Evolutionary conservation across 2,888 invertebrate genomes (phyloP).

Genomic region (Pecten maximus): DNA sequence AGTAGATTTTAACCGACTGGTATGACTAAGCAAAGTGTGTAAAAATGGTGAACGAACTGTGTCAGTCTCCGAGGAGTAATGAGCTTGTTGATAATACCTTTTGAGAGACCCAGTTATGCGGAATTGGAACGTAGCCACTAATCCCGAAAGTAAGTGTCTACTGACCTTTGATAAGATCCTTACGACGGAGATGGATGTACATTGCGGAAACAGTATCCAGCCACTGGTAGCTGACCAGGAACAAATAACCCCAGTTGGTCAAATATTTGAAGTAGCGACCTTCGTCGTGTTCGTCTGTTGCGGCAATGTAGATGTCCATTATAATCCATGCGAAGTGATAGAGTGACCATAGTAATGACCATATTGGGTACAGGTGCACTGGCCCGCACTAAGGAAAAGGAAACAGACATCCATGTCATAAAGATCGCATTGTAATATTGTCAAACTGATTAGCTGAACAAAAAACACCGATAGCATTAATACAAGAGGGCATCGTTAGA

Average conservation of each 20-base stretch:
- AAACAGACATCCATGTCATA: no score
- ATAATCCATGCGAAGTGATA: slow-evolving; percentile 54
- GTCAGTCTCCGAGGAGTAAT: not conserved
- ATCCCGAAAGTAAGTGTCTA: not conserved
- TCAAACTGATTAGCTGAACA: no score
- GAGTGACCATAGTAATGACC: slow-evolving; percentile 57
- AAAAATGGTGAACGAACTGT: not conserved
- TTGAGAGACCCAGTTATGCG: not conserved
- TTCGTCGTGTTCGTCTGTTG: slow-evolving; percentile 11
- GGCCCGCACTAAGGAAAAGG: slow-evolving; percentile 53
- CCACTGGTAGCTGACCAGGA: slow-evolving; percentile 44
- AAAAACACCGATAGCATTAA: no score
- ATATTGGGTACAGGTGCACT: slow-evolving; percentile 48
- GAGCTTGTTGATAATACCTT: not conserved
- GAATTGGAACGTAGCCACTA: not conserved
- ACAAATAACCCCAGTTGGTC: slow-evolving; percentile 62
- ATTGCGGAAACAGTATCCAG: slow-evolving; percentile 36
- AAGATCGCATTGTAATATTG: no score
- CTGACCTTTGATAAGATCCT: slow-evolving; percentile 37
- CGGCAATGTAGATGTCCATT: slow-evolving; percentile 55
- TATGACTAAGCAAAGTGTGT: not conserved
- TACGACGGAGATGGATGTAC: slow-evolving; percentile 35
- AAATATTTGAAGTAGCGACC: slow-evolving; percentile 56
- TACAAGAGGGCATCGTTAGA: no score
- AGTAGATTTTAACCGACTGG: no score